Evolutionary conservation across 2,113 vertebrate species (phyloP), one percentile per base, ranked within the genome.

Genomic region (Micromys minutus): DNA sequence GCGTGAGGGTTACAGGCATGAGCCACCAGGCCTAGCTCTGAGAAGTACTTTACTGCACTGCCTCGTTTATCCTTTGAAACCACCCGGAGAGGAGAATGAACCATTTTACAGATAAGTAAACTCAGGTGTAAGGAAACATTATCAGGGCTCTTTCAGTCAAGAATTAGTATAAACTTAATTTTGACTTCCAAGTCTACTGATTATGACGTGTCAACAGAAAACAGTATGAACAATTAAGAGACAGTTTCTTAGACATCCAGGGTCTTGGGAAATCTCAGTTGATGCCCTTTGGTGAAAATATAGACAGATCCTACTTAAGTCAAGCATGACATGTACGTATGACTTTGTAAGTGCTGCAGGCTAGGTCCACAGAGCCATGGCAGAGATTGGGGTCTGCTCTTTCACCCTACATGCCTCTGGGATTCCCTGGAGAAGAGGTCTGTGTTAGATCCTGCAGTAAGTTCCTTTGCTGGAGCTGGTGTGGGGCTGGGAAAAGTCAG

Each of bases 101-200:
- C 71, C 69, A 90, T 87, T 96, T 94, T 67, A 85, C 8, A 93
- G 94, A 90, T 21, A 42, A 80, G 39, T 59, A 72, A 85, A 86
- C 47, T 93, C 45, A 80, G 34, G 11, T 36, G 80, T 80, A 72
- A 83, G 76, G 22, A 90, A 63, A 87, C 12, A 24, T 81, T 75
- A 47, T 21, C 36, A 80, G 63, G 50, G 10, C 13, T 76, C 84
- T 47, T 94, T 81, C 3, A 74, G 55, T 21, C 29, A 63, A 71
- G 52, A 42, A n/a, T 42, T 59, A n/a, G 45, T 85, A 72, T 85
- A 84, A 91, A 65, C 29, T 55, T 88, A 59, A 42, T 1, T 87
- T 90, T 52, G 24, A 50, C 45, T 93, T 83, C 67, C 80, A 5
- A 89, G 29, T 72, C 42, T 61, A 5, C 57, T 79, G 67, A 84